Evolutionary conservation across 2,797 vertebrate species (phyloP), one percentile per base, ranked within the genome.

Genomic region (Chiroxiphia lanceolata): DNA sequence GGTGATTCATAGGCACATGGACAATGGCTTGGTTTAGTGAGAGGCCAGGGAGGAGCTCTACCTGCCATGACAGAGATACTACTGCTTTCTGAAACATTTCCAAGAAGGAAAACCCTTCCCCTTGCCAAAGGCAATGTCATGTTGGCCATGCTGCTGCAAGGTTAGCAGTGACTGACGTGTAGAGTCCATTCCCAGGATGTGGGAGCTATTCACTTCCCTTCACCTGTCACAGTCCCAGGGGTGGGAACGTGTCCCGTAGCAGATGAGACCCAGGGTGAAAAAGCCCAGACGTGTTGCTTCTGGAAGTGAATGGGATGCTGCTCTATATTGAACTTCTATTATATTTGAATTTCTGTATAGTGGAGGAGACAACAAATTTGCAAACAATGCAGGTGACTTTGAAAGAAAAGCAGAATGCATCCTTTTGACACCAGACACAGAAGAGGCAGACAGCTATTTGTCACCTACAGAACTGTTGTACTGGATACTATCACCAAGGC

Each of bases 41-140:
- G 6, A 94, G 40, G 45, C 64, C 7, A 13, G 93, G 92, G 93
- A 97, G 96, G 92, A 95, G 93, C 60, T 83, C 61, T 89, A 38
- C 94, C 87, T 95, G 94, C 82, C 89, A 65, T 40, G 42, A 91
- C 95, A 93, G 71, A 93, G 40, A 40, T 50, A 69, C 38, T 80
- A 56, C 78, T 83, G 64, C 78, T 83, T 89, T 83, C 87, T 61
- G 69, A 93, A 93, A 75, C 50, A 20, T 51, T 94, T 93, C 84
- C 63, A 72, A 80, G 78, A 72, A 92, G 76, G 92, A 91, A 93
- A 95, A 77, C 83, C 90, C 68, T 85, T 80, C 76, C 40, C 64
- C 87, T 85, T 87, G 82, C 87, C 40, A 40, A 89, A 31, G 51
- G 82, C 54, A 91, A 87, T 3, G 34, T 82, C 81, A 47, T 1